Percentiles rank a stretch among this genome's conserved stretches.
Evolutionary conservation across 2,888 invertebrate genomes (phyloP).

Genomic region (Altica lythri): DNA sequence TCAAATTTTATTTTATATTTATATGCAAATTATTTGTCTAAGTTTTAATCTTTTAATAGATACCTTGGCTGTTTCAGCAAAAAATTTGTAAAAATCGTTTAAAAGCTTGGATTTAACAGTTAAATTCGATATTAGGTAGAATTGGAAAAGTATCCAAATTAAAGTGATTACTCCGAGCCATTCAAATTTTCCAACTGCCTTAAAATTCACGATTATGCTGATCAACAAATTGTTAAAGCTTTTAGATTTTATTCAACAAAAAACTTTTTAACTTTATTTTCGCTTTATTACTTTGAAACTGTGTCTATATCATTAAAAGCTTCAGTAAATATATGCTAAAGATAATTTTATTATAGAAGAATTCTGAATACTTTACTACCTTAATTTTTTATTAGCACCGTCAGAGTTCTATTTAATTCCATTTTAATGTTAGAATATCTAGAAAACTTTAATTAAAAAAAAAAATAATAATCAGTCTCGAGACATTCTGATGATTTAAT

Average conservation of each 20-base stretch:
- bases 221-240: conserved; percentile 17
- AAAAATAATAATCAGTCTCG: no score
- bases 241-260: conserved; percentile 2
- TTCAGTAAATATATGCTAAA: no score
- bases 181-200: conserved; percentile 3
- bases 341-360: no score
- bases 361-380: no score
- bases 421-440: no score
- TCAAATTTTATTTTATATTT: conserved; percentile 4
- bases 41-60: conserved; percentile 13
- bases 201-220: conserved; percentile 5
- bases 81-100: conserved; percentile 11
- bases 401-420: no score
- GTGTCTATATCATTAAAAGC: no score
- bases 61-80: conserved; percentile 6
- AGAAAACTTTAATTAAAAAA: no score
- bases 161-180: conserved; percentile 18
- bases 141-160: conserved; percentile 21
- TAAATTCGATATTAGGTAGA: conserved; percentile 15
- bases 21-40: conserved; percentile 19
- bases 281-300: no score
- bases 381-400: no score
- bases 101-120: conserved; percentile 18
- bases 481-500: no score
- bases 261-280: conserved; percentile 10